Evolutionary conservation across 1,140 invertebrate species (phyloP).

Genomic region (Calliopsis andreniformis): DNA sequence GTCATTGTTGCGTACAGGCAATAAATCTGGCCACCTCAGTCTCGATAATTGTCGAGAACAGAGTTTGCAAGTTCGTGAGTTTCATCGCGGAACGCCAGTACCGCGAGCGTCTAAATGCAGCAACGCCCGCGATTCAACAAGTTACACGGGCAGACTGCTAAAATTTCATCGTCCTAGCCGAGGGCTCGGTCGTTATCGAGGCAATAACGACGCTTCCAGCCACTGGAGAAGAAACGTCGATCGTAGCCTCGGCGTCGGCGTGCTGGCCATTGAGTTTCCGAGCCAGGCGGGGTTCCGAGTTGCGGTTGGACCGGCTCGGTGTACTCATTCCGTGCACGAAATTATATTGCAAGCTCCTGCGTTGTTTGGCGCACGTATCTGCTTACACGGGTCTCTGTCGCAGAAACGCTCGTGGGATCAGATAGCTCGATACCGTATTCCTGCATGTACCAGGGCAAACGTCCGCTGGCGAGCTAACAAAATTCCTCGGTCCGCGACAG

Average conservation of each 20-base stretch:
- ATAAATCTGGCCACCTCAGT: no score
- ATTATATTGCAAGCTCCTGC: neutral
- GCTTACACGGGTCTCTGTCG: neutral
- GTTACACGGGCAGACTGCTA: neutral
- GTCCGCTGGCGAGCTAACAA: neutral
- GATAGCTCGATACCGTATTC: neutral
- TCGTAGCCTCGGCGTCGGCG: neutral
- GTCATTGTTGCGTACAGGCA: no score
- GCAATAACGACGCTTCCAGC: neutral
- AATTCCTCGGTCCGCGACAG: neutral
- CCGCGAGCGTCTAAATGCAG: neutral
- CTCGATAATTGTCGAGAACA: no score
- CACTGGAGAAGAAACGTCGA: neutral
- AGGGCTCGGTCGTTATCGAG: constrained; percentile 18
- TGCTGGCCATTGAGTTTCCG: constrained; percentile 34
- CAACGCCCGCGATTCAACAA: constrained; percentile 25
- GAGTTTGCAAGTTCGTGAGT: no score
- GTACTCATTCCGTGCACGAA: neutral
- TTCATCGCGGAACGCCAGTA: neutral
- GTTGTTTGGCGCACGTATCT: neutral
- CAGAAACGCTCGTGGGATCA: neutral
- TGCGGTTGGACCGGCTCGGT: neutral
- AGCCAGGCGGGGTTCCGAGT: neutral
- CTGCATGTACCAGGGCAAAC: neutral
- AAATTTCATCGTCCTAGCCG: neutral